Percentiles rank a stretch among this genome's conserved stretches.
phyloP scores from a whole-genome alignment of 2,113 vertebrate species.

The Brevimyrus niger region DNA sequence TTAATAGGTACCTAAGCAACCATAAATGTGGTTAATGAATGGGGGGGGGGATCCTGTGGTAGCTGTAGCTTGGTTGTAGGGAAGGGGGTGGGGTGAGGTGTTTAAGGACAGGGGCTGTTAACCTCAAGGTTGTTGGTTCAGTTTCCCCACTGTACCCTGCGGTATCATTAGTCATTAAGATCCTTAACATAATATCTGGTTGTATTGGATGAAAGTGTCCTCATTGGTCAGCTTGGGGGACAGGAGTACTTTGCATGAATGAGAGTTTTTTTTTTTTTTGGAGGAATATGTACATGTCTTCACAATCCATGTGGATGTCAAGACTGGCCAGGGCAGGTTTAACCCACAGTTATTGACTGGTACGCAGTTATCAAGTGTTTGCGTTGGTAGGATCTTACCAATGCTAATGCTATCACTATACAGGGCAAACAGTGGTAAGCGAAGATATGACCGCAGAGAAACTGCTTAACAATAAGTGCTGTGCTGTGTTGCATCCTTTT shows the following conservation, averaged over 20 bases:
- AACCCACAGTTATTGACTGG: neutral
- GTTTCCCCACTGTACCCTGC: neutral
- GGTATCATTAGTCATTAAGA: neutral
- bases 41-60: neutral
- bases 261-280: neutral
- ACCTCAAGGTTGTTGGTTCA: neutral
- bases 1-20: neutral
- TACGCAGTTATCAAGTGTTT: neutral
- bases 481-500: neutral
- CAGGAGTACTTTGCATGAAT: neutral
- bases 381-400: neutral
- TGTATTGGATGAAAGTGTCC: neutral
- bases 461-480: neutral
- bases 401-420: neutral
- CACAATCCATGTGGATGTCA: neutral
- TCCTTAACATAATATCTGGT: neutral
- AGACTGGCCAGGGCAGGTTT: neutral
- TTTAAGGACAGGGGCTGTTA: neutral
- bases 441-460: neutral
- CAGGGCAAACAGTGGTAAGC: neutral
- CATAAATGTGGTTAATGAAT: neutral
- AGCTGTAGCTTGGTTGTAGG: neutral
- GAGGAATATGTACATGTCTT: neutral
- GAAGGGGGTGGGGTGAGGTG: neutral
- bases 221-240: neutral